phyloP scores from a whole-genome alignment of 2,113 vertebrate genomes.

The Callospermophilus lateralis region DNA sequence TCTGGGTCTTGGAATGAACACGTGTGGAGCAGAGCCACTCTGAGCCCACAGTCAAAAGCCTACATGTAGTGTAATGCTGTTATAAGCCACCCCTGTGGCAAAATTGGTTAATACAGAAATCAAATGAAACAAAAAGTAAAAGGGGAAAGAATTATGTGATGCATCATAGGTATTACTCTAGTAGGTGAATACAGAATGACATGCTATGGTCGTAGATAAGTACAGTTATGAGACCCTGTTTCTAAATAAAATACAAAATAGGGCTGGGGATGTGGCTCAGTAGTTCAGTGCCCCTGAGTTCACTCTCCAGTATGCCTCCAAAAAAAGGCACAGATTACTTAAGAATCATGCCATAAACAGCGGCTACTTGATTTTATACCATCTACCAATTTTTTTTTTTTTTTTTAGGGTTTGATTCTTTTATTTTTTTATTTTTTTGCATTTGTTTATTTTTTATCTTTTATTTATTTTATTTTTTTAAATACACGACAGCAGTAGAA shows the following conservation, averaged over 20 bases:
- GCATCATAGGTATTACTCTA: not conserved
- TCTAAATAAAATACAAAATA: too few species aligned
- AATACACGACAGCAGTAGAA: too few species aligned
- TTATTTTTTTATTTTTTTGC: too few species aligned
- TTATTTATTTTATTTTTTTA: too few species aligned
- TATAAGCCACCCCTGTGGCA: not conserved
- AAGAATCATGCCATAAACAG: constrained; percentile 5
- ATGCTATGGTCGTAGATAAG: not conserved
- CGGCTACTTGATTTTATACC: not conserved
- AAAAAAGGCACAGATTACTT: constrained; percentile 1
- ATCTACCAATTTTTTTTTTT: not conserved
- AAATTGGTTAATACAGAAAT: not conserved
- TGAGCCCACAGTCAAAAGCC: not conserved
- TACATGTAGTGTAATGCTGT: not conserved
- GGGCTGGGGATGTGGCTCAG: too few species aligned
- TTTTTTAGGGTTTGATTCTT: too few species aligned
- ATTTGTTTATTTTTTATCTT: too few species aligned
- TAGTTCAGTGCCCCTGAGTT: too few species aligned
- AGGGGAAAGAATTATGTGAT: not conserved
- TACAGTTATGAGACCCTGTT: too few species aligned
- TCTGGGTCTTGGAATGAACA: not conserved
- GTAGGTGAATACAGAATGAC: not conserved
- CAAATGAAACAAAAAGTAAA: constrained; percentile 10
- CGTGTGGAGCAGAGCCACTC: not conserved
- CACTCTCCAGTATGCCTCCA: not conserved